Conservation (phyloP, 2,113 vertebrate species). For the Ploceus nigricollis region DNA sequence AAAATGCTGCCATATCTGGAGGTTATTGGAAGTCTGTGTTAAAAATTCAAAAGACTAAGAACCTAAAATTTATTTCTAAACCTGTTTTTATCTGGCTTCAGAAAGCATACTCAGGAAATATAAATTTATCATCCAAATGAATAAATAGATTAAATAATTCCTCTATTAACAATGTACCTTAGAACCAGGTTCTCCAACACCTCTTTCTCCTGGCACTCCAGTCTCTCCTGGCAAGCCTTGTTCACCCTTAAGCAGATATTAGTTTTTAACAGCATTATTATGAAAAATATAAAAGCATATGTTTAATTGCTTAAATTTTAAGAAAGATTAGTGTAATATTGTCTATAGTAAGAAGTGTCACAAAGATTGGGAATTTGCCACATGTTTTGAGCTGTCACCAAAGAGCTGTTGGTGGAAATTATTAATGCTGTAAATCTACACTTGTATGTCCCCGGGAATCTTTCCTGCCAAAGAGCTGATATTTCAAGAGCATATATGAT, state of each 20-base stretch:
- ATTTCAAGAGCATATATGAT: background rate
- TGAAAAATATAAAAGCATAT: background rate
- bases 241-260: constrained; percentile 70
- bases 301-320: background rate
- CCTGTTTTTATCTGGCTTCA: background rate
- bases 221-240: constrained; percentile 85
- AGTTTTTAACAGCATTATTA: background rate
- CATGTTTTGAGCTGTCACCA: background rate
- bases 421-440: background rate
- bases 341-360: background rate
- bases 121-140: background rate
- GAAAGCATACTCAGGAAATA: background rate
- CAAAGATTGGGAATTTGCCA: background rate
- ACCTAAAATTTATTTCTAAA: background rate
- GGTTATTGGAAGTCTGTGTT: background rate
- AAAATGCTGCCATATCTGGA: background rate
- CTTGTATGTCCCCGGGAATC: background rate
- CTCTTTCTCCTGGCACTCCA: constrained; percentile 80
- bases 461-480: background rate
- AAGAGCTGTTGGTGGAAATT: background rate
- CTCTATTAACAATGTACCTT: constrained; percentile 64
- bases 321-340: background rate
- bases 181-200: constrained; percentile 77
- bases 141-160: background rate
- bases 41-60: background rate